Base-by-base conservation (phyloP, 2,113 vertebrate species). In the Cryptoleucopteryx plumbea region DNA sequence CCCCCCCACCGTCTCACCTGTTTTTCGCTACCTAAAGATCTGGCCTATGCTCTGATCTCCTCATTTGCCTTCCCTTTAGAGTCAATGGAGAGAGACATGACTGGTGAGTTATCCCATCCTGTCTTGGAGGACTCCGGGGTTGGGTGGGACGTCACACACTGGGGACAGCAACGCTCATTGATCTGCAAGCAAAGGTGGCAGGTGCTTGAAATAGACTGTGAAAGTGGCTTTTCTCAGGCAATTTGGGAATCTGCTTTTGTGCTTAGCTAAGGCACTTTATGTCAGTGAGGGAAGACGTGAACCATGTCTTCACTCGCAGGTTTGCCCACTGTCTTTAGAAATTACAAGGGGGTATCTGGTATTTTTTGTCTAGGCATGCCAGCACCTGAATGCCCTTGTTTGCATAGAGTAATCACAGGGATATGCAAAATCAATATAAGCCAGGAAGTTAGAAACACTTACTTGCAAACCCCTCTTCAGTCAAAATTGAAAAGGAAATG, bases 371-470 rank as follows among this genome's bases (percentile, higher is more conserved):
- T 61, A 77, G 38, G 16, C 43, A 29, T 70, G 45, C 26, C 63
- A 78, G 67, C 38, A 18, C 50, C 45, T 12, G 12, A 58, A 40
- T 21, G 78, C 6, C 32, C 14, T 74, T 86, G 26, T 56, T 88
- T 84, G 68, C 58, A 66, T 14, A 86, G 31, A 63, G 10, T 56
- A 85, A 45, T 68, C 56, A 61, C 16, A 38, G 53, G 42, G 23
- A 75, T 75, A 61, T 53, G 19, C 77, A 84, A 87, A 90, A 77
- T 27, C 23, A 42, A 29, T 66, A 36, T 32, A 45, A 50, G 27
- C 10, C 26, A 74, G 74, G 70, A 94, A 89, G 48, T 93, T 32
- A 47, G 26, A 93, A 86, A 91, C 52, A 77, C 40, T 78, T 82
- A n/a, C 14, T 47, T 72, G 36, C 79, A 80, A 81, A 71, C 23